Conservation (phyloP, 2,888 invertebrate species). For the Troides oblongomaculatus region DNA sequence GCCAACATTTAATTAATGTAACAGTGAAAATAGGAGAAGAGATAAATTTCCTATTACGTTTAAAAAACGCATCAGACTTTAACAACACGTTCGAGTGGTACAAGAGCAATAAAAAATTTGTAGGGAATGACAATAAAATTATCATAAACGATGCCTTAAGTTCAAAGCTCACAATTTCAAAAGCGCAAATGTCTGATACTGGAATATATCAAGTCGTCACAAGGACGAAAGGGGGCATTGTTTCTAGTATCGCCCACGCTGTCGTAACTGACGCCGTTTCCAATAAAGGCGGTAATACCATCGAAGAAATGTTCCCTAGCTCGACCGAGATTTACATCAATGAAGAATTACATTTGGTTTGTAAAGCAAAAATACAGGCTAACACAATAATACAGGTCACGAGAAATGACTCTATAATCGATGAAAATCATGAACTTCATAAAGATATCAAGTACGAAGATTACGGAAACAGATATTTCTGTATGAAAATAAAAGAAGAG, state of each 20-base stretch:
- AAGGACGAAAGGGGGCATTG: constrained; percentile 33
- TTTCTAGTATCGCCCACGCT: constrained; percentile 42
- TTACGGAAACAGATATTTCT: constrained; percentile 39
- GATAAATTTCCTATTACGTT: constrained; percentile 36
- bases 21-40: constrained; percentile 34
- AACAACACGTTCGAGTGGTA: constrained; percentile 38
- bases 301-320: constrained; percentile 39
- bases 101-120: constrained; percentile 37
- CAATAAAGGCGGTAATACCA: neutral
- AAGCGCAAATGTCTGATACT: constrained; percentile 38
- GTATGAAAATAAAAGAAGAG: constrained; percentile 34
- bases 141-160: constrained; percentile 30
- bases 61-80: constrained; percentile 24
- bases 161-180: constrained; percentile 34
- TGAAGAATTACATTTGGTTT: constrained; percentile 39
- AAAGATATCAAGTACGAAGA: constrained; percentile 27
- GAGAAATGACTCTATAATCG: neutral
- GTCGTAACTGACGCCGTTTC: constrained; percentile 32
- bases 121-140: constrained; percentile 33
- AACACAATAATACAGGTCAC: constrained; percentile 37
- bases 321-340: constrained; percentile 37
- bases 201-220: constrained; percentile 42
- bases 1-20: constrained; percentile 35
- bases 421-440: neutral
- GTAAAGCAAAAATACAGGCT: constrained; percentile 35